Base-by-base conservation (phyloP, 2,113 vertebrate genomes). In the Callospermophilus lateralis region DNA sequence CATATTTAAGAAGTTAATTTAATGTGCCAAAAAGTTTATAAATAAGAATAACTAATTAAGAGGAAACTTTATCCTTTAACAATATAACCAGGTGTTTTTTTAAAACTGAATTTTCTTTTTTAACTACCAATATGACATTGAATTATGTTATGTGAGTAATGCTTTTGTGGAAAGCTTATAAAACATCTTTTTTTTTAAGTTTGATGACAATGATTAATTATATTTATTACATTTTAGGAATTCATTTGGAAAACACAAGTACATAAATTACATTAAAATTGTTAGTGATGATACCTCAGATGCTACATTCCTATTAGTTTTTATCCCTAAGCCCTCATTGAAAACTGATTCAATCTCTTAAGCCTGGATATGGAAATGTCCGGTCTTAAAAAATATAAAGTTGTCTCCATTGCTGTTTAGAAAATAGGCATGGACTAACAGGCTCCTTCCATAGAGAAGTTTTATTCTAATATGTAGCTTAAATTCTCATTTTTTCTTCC, bases 101-200 rank as follows among this genome's bases (percentile, higher is more conserved):
- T 51, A 6, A 72, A 95, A 77, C 26, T 89, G 68, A 65, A 94
- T 55, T 81, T 93, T 45, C 17, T 89, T 89, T 84, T 30, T 84
- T 39, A 45, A 42, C 10, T 84, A 58, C n/a, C 68, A 84, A 91
- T 84, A 88, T 86, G 10, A n/a, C 37, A 70, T 61, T 88, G 67
- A 91, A 88, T 84, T 84, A 74, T 61, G 13, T n/a, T 87, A 26
- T 93, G 45, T 45, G 19, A 68, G 4, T 53, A 53, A 16, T 24
- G 5, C 5, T 58, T 95, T 72, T 67, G 48, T 67, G 78, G 37
- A 53, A 89, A 78, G 8, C 8, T 81, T 89, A 84, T 51, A 84
- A 74, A 45, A 0, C 1, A 1, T 77, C 0, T 16, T 87, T 85
- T 87, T 85, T 87, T 85, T 51, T 37, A 81, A 32, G 34, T 93